phyloP scores from a whole-genome alignment of 2,797 vertebrate species.

The Petrocephalus schoutedeni region DNA sequence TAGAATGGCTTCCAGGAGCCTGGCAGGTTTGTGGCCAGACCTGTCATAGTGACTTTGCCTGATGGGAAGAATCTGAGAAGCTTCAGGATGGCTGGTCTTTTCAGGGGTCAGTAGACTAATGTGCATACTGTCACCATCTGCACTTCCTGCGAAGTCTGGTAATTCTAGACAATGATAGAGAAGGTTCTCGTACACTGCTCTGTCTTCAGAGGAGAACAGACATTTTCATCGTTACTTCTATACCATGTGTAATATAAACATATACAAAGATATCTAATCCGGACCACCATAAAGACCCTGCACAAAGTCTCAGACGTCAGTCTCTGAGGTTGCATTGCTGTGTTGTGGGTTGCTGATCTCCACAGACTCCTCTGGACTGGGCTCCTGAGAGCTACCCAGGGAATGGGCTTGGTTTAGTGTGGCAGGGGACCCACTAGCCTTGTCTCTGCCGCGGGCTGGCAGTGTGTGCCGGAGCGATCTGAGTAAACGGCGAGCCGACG shows the following conservation, averaged over 20 bases:
- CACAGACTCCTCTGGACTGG: conserved; percentile 21
- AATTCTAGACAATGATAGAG: background rate
- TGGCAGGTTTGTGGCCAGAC: background rate
- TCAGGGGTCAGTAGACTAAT: conserved; percentile 9
- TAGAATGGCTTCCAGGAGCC: background rate
- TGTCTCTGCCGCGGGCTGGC: background rate
- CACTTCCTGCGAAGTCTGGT: background rate
- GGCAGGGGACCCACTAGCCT: conserved; percentile 17
- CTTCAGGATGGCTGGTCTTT: conserved; percentile 7
- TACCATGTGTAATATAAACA: background rate
- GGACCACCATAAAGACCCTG: no score
- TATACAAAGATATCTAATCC: background rate
- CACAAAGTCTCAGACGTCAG: conserved; percentile 32
- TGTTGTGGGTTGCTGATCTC: conserved; percentile 5
- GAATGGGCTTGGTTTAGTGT: conserved; percentile 31
- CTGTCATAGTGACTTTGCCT: background rate
- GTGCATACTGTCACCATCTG: background rate
- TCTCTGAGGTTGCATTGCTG: conserved; percentile 36
- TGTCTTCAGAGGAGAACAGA: background rate
- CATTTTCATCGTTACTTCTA: background rate
- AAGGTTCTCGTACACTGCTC: background rate
- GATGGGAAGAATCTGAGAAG: background rate
- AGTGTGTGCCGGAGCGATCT: conserved; percentile 43
- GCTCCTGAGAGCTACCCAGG: background rate
- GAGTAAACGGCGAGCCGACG: conserved; percentile 63